Conservation (phyloP, 2,113 vertebrate genomes). For the Eretmochelys imbricata region DNA sequence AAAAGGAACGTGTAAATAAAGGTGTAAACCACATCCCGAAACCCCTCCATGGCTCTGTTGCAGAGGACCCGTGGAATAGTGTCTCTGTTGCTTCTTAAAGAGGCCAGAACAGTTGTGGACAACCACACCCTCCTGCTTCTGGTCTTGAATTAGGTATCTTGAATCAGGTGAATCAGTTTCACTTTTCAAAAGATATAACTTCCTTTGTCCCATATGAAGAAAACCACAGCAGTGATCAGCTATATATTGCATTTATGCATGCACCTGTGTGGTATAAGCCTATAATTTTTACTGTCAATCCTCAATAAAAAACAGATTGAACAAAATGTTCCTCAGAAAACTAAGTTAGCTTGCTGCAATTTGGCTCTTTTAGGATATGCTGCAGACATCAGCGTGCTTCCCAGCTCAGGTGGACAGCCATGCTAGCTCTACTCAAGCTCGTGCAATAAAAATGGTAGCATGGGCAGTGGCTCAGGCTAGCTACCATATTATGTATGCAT, state of each 20-base stretch:
- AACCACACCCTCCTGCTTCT: background rate
- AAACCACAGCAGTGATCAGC: background rate
- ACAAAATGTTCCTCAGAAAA: background rate
- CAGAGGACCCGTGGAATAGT: background rate
- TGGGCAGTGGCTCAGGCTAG: too few species aligned
- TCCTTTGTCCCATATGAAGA: background rate
- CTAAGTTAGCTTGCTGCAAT: background rate
- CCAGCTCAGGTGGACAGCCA: too few species aligned
- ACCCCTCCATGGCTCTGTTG: background rate
- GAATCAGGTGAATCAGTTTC: background rate
- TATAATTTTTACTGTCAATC: background rate
- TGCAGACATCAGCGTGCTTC: background rate
- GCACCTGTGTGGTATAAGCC: background rate
- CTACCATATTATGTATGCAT: too few species aligned
- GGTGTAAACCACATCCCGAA: rapidly evolving
- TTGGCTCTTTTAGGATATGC: background rate
- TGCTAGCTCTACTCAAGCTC: too few species aligned
- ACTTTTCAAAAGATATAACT: background rate
- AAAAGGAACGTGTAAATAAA: background rate
- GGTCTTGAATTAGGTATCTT: background rate
- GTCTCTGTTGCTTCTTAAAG: background rate
- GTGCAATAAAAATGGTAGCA: too few species aligned
- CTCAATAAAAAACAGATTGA: background rate
- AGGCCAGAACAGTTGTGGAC: background rate
- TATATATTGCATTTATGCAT: background rate